Base-by-base conservation (phyloP, 2,888 invertebrate genomes). In the Amaurobius ferox region DNA sequence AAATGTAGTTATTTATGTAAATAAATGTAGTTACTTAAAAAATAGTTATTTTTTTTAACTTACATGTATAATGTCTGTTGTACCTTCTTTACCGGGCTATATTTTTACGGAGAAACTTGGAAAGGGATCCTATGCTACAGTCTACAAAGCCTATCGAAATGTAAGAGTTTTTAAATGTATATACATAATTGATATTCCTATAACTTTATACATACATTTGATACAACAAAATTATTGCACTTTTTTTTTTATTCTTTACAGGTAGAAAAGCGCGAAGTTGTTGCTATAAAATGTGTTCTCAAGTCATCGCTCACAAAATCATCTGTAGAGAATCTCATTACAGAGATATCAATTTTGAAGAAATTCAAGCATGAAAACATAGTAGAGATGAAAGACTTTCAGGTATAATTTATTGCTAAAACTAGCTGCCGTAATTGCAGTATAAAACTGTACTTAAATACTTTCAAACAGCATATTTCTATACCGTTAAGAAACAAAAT, bases 231-330 rank as follows among this genome's bases (percentile, higher is more conserved):
- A 26, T 1, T 61, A 61, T 23, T 61, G 0, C 1, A 55, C 5
- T n/a, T n/a, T n/a, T n/a, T 28, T 64, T 62, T 29, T 55, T 30
- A 28, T 78, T 78, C 72, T 89, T 90, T 89, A 61, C 90, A 94
- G 93, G 92, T 93, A 81, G 94, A 93, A 44, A 93, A 93, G 0
- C 92, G 94, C 40, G 93, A 95, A 73, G 93, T 94, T 66, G 95
- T 96, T 70, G 97, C 97, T 0, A 93, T 97, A 68, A 97, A 97
- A 92, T 95, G 95, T 90, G 94, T 97, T 66, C 93, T 94, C 90
- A 95, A 95, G 91, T 93, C 93, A 0, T 93, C 94, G 5, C 92
- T 96, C 61, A 95, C 95, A 0, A 94, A 94, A 79, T 92, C 94
- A 0, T 95, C 96, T 0, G 94, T 94, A 7, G 95, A 96, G 90